A percentile compares a stretch with the other conserved stretches of the same genome.
phyloP scores from a whole-genome alignment of 2,797 vertebrate genomes.

The Prionace glauca region DNA sequence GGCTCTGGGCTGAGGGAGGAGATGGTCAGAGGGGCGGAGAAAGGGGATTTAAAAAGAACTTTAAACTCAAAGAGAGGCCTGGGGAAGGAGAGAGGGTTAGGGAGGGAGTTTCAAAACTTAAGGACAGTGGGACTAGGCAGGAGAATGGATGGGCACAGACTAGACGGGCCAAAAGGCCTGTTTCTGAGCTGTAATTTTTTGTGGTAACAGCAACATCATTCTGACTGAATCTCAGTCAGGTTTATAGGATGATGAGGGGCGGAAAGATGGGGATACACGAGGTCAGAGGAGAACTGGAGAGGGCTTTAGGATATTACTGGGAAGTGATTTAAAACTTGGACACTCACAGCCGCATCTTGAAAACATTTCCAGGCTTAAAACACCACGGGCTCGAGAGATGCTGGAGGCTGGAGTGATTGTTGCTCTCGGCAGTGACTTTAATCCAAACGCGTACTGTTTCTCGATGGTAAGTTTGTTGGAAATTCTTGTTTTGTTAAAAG shows the following conservation, averaged over 20 bases:
- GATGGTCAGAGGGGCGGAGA: not conserved
- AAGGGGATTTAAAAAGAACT: not conserved
- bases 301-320: not conserved
- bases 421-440: constrained; percentile 94
- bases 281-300: not conserved
- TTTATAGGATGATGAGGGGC: no score
- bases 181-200: no score
- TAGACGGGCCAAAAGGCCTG: no score
- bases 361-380: constrained; percentile 65
- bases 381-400: constrained; percentile 87
- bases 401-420: constrained; percentile 85
- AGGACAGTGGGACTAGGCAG: no score
- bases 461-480: constrained; percentile 76
- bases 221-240: no score
- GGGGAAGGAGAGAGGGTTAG: not conserved
- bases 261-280: not conserved
- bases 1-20: not conserved
- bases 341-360: not conserved
- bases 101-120: not conserved
- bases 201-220: no score
- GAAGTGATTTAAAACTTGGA: not conserved
- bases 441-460: constrained; percentile 94
- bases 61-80: not conserved
- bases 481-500: not conserved
- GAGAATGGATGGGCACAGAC: no score